Base-by-base conservation (phyloP, 2,797 vertebrate species). In the Natrix natrix region DNA sequence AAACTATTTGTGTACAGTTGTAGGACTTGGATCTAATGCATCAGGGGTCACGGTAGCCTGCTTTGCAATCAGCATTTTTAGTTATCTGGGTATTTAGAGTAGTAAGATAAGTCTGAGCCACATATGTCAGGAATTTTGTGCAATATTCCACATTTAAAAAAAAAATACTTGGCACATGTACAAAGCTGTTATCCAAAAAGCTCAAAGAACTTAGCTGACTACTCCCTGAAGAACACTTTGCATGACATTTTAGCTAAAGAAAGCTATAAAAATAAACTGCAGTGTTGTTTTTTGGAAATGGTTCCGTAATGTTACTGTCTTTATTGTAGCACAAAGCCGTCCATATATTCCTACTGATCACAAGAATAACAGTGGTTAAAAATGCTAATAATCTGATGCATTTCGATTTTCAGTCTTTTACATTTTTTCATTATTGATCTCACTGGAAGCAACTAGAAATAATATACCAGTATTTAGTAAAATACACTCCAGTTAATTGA, bases 201-300 rank as follows among this genome's bases (percentile, higher is more conserved):
- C 90, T 93, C 87, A 93, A 69, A 91, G 93, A 93, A 93, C 90
- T 93, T 91, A 91, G 74, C 90, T 91, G 88, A 92, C 88, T 91
- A 89, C 54, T 93, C 92, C 92, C 87, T 90, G 59, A 55, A 93
- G 87, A 89, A 61, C 87, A 91, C 69, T 74, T 93, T 92, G 90
- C 87, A 90, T 60, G 89, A 91, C 37, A 93, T 69, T 94, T 90
- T 89, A 91, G 16, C 48, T 91, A 59, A 92, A 91, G 61, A 93
- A 52, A 59, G 59, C 78, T 92, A 93, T 93, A 90, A 87, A 94
- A 94, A 91, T 74, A 91, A 91, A 90, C 87, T 91, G 87, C 26
- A 89, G 17, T 86, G 69, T 61, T 69, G 63, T 83, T 57, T 57
- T 59, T 88, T 56, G 78, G 78, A 48, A 83, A 83, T 83, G 48